A percentile compares a stretch with the other conserved stretches of the same genome.
These are phyloP conservation scores for Platyrinchus mystaceus DNA, from an alignment of 2,797 vertebrate species.

Conservation along the genomic window DNA sequence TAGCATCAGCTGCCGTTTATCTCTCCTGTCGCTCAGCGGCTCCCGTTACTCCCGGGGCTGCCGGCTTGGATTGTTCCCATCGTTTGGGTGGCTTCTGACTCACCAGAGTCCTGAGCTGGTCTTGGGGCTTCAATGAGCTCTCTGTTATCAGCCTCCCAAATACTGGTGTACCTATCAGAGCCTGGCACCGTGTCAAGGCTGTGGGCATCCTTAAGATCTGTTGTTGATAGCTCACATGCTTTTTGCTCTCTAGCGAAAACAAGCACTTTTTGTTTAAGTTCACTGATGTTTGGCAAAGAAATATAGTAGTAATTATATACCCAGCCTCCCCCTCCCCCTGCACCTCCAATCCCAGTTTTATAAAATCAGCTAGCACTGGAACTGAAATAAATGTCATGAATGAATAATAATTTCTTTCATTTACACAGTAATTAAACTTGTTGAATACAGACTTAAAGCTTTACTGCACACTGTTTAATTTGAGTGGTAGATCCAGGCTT, in stretches of 20 bases:
- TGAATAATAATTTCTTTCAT: constrained; percentile 80
- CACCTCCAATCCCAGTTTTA: constrained; percentile 16
- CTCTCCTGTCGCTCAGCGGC: constrained; percentile 31
- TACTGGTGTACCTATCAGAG: constrained; percentile 57
- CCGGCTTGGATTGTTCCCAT: constrained; percentile 73
- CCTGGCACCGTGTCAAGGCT: constrained; percentile 67
- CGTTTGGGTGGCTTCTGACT: constrained; percentile 73
- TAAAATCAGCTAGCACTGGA: constrained; percentile 65
- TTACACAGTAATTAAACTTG: constrained; percentile 78
- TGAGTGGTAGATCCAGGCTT: constrained; percentile 63
- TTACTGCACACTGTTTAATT: constrained; percentile 63
- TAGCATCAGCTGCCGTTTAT: constrained; percentile 65
- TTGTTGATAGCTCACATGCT: constrained; percentile 76
- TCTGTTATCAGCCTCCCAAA: constrained; percentile 74
- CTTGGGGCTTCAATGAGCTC: constrained; percentile 72
- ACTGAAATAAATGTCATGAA: constrained; percentile 76
- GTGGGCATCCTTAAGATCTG: constrained; percentile 74
- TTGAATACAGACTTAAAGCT: constrained; percentile 72
- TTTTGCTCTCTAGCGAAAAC: constrained; percentile 71
- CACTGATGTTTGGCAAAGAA: constrained; percentile 79
- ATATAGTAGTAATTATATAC: constrained; percentile 72
- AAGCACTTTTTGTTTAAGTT: constrained; percentile 82
- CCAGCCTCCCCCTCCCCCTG: constrained; percentile 29
- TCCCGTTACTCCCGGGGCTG: constrained; percentile 73
- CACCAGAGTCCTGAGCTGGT: constrained; percentile 45